Evolutionary conservation across 2,888 invertebrate genomes (phyloP), one percentile per base, ranked within the genome.

Genomic region (Polyploca ridens): DNA sequence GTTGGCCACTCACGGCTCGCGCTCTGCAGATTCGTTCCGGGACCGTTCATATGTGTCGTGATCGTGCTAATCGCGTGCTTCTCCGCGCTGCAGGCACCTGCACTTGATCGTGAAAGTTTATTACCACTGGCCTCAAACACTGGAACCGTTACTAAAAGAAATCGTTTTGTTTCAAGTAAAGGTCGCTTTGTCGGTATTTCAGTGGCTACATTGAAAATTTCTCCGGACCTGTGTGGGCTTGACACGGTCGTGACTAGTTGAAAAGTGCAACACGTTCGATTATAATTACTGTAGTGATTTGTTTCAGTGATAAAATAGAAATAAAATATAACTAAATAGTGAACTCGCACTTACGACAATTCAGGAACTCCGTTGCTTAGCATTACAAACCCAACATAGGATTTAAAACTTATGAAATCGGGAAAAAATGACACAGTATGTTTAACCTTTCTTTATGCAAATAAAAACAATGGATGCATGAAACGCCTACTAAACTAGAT

Each of bases 101-200:
- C 89, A 90, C 88, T 90, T 91, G 88, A 90, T 90, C 91, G 93
- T 92, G 93, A 93, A 93, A 93, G 91, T 93, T 87, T 89, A 85
- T 86, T 89, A 89, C 84, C 84, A 83, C 85, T 88, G 91, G 89
- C 91, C 90, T 90, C 87, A 87, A 90, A 91, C 82, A 83, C 82
- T 87, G 81, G 78, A 84, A 90, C 91, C 89, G 91, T 91, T 91
- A 89, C 81, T 86, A 88, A 89, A 90, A 90, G 87, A 87, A 89
- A 87, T 88, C 84, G 81, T 78, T 78, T 82, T 82, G 77, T 81
- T 82, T 79, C 82, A 75, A 82, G 76, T 77, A 83, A 84, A 79
- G 73, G 77, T 82, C 73, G 80, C 78, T 81, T 78, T 81, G 73
- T 78, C 76, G 73, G 76, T 65, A 62, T 83, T 78, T 78, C 80